Evolutionary conservation across 2,113 vertebrate species (phyloP), one percentile per base, ranked within the genome.

Genomic region (Trochalopteron elliotii): DNA sequence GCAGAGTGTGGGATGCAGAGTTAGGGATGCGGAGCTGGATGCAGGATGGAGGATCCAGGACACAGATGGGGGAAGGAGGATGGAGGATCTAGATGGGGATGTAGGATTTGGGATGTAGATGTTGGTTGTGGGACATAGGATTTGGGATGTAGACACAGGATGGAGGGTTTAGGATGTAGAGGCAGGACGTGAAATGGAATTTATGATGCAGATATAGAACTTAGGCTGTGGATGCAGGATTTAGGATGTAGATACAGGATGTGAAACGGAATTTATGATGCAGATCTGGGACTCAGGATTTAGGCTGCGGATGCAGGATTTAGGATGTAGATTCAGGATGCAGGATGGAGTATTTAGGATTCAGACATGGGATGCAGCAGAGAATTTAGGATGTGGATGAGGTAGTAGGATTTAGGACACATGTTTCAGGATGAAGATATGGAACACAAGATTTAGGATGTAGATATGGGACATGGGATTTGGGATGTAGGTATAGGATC

Each of bases 401-500:
- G 17, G 47, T 9, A 0, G 0, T 1, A 19, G 56, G 27, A 44
- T 59, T 40, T 42, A 21, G 71, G 30, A 25, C 21, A 49, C 24
- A 21, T 19, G 19, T 50, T 64, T 59, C 30, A 8, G 57, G 70
- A 39, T 45, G 15, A 4, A 21, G 35, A 25, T 70, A 7, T 2
- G 2, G 35, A n/a, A 33, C 23, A 30, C 2, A 14, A 31, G 44
- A 55, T 68, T 74, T 33, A 7, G 76, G 63, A 35, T 31, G 52
- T 12, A 44, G 37, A 57, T 72, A 12, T 22, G 39, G 63, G 37
- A 39, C 18, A 5, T 0, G 2, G 45, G 53, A 37, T 53, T 50
- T 52, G 15, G 63, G 45, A 44, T 0, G 0, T 1, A 9, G 31
- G 11, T 3, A 3, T 7, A 5, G 25, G 11, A 56, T 63, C n/a